Evolutionary conservation across 2,888 invertebrate species (phyloP).

Genomic region (Halocaridina rubra): DNA sequence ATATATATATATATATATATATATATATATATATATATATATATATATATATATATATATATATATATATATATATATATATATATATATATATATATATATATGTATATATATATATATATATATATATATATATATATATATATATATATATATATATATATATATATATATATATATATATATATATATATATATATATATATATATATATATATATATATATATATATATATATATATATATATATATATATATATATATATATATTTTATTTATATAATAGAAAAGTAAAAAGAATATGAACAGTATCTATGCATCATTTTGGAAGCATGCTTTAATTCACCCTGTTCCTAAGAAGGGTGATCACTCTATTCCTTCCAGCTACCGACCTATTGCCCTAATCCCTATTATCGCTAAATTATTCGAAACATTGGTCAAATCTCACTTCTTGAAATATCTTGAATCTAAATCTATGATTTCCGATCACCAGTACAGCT

Average conservation of each 20-base stretch:
- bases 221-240: background rate
- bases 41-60: background rate
- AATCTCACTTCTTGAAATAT: too few relatives aligned
- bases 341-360: too few relatives aligned
- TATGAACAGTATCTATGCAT: too few relatives aligned
- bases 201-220: background rate
- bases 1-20: background rate
- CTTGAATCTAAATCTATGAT: too few relatives aligned
- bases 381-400: too few relatives aligned
- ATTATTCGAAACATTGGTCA: too few relatives aligned
- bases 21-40: background rate
- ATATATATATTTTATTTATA: background rate
- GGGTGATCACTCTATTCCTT: too few relatives aligned
- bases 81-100: background rate
- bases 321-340: too few relatives aligned
- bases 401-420: too few relatives aligned
- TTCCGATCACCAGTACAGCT: too few relatives aligned
- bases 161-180: background rate
- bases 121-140: background rate
- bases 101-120: background rate
- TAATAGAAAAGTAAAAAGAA: too few relatives aligned
- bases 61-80: background rate
- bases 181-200: background rate
- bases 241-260: background rate
- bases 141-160: background rate